Conservation (phyloP, 2,888 invertebrate species). For the Tipula unca region DNA sequence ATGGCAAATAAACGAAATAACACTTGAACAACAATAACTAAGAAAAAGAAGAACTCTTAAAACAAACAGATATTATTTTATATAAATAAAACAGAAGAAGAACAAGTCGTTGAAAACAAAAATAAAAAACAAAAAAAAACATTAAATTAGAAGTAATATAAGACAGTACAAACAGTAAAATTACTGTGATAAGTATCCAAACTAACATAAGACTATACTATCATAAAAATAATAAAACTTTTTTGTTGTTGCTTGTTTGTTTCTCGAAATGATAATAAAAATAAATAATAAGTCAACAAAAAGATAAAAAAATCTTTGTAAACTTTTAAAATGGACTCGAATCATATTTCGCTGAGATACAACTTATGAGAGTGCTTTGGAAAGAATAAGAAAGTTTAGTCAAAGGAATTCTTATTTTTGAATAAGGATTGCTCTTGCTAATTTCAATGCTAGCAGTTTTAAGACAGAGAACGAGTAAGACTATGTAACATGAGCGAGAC, state of each 20-base stretch:
- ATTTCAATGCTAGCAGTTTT: too few relatives aligned
- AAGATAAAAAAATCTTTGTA: neutral
- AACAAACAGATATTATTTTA: neutral
- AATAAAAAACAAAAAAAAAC: neutral
- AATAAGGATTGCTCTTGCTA: neutral
- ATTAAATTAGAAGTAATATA: neutral
- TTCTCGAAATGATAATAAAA: neutral
- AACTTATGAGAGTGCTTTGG: too few relatives aligned
- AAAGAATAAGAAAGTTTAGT: neutral
- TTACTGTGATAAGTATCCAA: constrained; percentile 8
- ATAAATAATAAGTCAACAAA: neutral
- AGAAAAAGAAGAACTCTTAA: neutral
- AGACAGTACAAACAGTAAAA: neutral
- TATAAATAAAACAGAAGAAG: too few relatives aligned
- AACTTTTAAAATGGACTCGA: neutral
- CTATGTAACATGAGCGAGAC: too few relatives aligned
- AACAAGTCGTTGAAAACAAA: too few relatives aligned
- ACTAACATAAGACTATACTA: neutral
- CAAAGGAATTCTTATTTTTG: neutral
- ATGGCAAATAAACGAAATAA: neutral
- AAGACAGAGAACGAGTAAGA: too few relatives aligned
- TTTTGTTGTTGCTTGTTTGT: neutral
- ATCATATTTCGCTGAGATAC: neutral
- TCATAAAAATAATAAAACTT: neutral
- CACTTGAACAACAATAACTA: neutral